Base-by-base conservation (phyloP, 2,113 vertebrate species). In the Eretmochelys imbricata region DNA sequence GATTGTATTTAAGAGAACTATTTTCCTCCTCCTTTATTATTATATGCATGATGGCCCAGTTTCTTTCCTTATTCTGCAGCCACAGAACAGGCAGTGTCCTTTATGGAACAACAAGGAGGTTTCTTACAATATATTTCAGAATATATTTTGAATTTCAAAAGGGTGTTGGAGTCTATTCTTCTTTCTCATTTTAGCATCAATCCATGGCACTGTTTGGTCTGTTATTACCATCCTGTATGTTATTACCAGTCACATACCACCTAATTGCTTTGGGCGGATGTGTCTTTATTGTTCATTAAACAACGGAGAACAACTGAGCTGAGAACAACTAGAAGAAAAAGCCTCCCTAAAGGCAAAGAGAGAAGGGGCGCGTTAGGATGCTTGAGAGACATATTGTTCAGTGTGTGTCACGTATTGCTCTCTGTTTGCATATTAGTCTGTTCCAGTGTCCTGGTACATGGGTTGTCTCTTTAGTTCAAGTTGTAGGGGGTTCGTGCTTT, bases 101-200 rank as follows among this genome's bases (percentile, higher is more conserved):
- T 83, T 10, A 90, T 42, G 72, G 84, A 93, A 80, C 1, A 85
- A 4, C 5, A 89, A 83, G 87, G 53, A 14, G 9, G 48, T n/a
- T 1, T 19, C 59, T 88, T 72, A 20, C 9, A 46, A 17, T 9
- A 35, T 59, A 57, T 82, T 84, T 5, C 35, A 86, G 87, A 86
- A 35, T 10, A 92, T 35, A 93, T 49, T 16, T 2, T 10, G 20
- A 91, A 38, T 87, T 94, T 86, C 5, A 91, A 85, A 94, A 94
- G 90, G 4, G n/a, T 31, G 2, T 8, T 48, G 10, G 24, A 10
- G 55, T 38, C 51, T 12, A 84, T 96, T 89, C 88, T 82, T 78
- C 75, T 89, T 87, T 9, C n/a, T 94, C 10, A 82, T 91, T 96
- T 95, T 5, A 3, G 95, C 81, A 91, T n/a, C 80, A 11, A 87